A percentile compares a stretch with the other conserved stretches of the same genome.
phyloP scores from a whole-genome alignment of 1,140 invertebrate species.

The Apis laboriosa region DNA sequence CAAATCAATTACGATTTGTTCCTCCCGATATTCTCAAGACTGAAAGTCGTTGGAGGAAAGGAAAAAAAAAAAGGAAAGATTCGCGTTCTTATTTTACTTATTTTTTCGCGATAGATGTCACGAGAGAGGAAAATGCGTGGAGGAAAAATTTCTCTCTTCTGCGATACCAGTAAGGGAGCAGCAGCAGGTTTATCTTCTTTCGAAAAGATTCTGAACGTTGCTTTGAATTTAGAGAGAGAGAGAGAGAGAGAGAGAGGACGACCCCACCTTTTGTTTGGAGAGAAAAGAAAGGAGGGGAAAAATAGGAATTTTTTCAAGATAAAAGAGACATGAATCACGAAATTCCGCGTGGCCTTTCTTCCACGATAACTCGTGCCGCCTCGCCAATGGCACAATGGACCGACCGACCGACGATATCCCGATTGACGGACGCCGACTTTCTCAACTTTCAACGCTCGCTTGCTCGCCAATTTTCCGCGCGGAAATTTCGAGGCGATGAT shows the following conservation, averaged over 20 bases:
- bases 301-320: slow-evolving; percentile 2
- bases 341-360: not conserved
- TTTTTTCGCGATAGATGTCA: not conserved
- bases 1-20: not conserved
- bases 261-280: not conserved
- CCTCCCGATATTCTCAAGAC: no score
- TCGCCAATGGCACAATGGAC: not conserved
- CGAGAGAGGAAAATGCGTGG: not conserved
- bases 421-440: not conserved
- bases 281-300: not conserved
- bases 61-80: not conserved
- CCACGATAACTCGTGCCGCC: slow-evolving; percentile 6
- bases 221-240: no score
- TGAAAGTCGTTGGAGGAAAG: no score
- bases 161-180: no score
- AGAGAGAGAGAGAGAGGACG: no score
- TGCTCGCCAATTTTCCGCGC: not conserved
- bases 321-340: slow-evolving; percentile 1
- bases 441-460: not conserved
- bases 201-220: no score
- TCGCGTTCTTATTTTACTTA: not conserved
- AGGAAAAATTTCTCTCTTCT: no score
- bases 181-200: no score
- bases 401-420: not conserved
- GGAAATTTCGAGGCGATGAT: slow-evolving; percentile 8